Conservation (phyloP, 2,113 vertebrate species). For the Rynchops niger region DNA sequence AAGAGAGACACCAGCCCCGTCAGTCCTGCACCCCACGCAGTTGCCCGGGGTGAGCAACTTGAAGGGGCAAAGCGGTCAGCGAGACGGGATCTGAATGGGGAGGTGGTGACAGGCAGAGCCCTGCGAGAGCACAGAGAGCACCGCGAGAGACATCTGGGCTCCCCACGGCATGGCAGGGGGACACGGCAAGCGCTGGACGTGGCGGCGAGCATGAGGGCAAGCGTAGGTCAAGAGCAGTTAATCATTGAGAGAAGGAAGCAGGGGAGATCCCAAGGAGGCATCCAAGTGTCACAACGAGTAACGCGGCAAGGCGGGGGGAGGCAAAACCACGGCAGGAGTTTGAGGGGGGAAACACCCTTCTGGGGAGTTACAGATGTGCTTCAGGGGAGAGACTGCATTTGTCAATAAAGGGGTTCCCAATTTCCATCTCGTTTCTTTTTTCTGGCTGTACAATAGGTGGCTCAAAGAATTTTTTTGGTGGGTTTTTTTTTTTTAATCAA, state of each 20-base stretch:
- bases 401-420: background rate
- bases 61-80: rapidly evolving
- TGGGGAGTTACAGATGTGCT: rapidly evolving
- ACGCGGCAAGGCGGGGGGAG: rapidly evolving
- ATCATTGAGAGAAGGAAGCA: background rate
- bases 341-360: too few species aligned
- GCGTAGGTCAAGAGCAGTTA: background rate
- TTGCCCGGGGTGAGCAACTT: rapidly evolving
- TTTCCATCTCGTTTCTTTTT: background rate
- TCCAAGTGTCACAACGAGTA: background rate
- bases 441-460: background rate
- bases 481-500: background rate
- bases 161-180: rapidly evolving
- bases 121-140: background rate
- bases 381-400: background rate
- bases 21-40: background rate
- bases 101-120: background rate
- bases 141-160: rapidly evolving
- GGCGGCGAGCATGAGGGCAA: rapidly evolving
- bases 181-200: rapidly evolving
- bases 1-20: background rate
- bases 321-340: background rate
- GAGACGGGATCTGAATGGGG: background rate
- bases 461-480: background rate
- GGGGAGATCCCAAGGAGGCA: background rate